Evolutionary conservation across 2,888 invertebrate species (phyloP).

Genomic region (Tenodera sinensis): DNA sequence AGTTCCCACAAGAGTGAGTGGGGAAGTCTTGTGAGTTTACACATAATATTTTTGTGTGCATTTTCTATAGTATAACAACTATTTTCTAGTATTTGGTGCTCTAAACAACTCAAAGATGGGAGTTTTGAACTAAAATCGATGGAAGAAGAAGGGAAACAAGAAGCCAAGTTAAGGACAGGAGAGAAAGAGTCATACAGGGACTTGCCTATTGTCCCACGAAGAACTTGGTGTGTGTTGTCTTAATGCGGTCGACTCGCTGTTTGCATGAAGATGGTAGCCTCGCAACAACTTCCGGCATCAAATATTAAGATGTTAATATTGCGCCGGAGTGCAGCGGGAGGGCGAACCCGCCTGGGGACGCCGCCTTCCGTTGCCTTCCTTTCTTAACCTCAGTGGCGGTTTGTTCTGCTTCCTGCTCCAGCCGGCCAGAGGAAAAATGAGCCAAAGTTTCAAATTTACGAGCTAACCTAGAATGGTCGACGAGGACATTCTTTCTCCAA

Average conservation of each 20-base stretch:
- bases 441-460: not conserved
- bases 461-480: not conserved
- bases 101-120: no score
- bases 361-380: not conserved
- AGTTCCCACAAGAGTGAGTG: no score
- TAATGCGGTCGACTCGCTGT: conserved; percentile 3
- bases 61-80: no score
- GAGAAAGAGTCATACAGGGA: not conserved
- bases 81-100: no score
- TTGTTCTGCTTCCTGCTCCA: not conserved
- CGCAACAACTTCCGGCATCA: conserved; percentile 25
- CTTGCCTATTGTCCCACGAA: not conserved
- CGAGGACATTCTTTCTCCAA: not conserved
- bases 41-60: no score
- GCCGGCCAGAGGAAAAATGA: not conserved
- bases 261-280: conserved; percentile 1
- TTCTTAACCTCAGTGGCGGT: not conserved
- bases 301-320: conserved; percentile 33
- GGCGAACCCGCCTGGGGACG: not conserved
- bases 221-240: not conserved
- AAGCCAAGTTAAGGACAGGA: not conserved
- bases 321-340: conserved; percentile 20
- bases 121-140: no score
- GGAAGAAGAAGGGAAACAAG: no score
- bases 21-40: no score